Evolutionary conservation across 2,113 vertebrate genomes (phyloP), one percentile per base, ranked within the genome.

Genomic region (Thalassoma bifasciatum): DNA sequence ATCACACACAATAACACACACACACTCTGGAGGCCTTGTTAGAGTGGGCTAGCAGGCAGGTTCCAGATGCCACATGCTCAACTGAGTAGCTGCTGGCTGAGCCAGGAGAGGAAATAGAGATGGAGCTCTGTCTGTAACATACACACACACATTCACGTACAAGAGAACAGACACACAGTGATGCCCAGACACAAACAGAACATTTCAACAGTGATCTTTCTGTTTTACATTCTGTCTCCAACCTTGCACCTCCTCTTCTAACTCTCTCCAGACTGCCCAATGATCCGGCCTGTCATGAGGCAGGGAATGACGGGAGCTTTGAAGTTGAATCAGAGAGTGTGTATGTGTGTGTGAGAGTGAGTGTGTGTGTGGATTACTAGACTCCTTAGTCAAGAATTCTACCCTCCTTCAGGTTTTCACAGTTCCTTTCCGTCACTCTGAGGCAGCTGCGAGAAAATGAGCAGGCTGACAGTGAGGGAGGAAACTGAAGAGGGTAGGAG

Each of bases 51-150:
- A 23, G 24, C 70, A 66, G 73, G 75, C 62, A 72, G 73, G 53
- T 72, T 87, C 42, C 64, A 87, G 82, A 79, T 81, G 81, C 74
- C 63, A 82, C 72, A 89, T 66, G 77, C 67, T 73, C 75, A 40
- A 40, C 50, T 82, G 54, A 75, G 63, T 42, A 52, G 72, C 52
- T 65, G 50, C 50, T 52, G 40, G 60, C 50, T 67, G 21, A 73
- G 68, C 73, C 77, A 68, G 74, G 58, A 67, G 60, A 72, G 64
- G 52, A 74, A 82, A 61, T 26, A 80, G 66, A 70, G 57, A 67
- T 6, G 26, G 56, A 40, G 22, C 16, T 57, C 37, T 4, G n/a
- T n/a, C n/a, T n/a, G n/a, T n/a, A n/a, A 24, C 24, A 64, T 36
- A 26, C n/a, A 54, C 14, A 42, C 56, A 58, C 16, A 77, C 56